These are phyloP conservation scores for Ophion costatus DNA, from an alignment of 2,888 invertebrate species.

Conservation along the genomic window DNA sequence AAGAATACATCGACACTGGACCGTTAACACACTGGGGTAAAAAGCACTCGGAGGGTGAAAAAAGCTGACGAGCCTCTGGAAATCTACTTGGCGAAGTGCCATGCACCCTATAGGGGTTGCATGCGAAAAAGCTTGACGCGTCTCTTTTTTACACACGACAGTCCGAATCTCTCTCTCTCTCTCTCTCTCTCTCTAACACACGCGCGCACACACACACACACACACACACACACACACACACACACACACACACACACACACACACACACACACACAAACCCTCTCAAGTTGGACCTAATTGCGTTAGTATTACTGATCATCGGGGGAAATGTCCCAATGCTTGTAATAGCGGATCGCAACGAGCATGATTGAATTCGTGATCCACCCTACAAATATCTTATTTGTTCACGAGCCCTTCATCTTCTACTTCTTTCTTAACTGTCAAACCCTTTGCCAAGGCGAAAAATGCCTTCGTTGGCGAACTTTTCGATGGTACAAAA, in stretches of 20 bases:
- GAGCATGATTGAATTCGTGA: slow-evolving; percentile 26
- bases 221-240: not conserved
- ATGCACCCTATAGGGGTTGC: slow-evolving; percentile 37
- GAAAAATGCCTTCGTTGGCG: not conserved
- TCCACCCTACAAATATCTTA: not conserved
- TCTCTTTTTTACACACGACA: not conserved
- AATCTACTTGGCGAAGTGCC: slow-evolving; percentile 64
- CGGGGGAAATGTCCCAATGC: slow-evolving; percentile 7
- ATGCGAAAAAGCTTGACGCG: slow-evolving; percentile 46
- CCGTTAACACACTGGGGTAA: slow-evolving; percentile 39
- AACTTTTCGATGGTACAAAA: not conserved
- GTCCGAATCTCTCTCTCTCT: not conserved
- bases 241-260: not conserved
- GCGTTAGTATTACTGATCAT: slow-evolving; percentile 54
- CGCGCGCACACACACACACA: not conserved
- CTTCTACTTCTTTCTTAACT: not conserved
- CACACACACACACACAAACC: not conserved
- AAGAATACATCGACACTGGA: slow-evolving; percentile 27
- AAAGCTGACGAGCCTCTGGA: slow-evolving; percentile 60
- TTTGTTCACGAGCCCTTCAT: not conserved
- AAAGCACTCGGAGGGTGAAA: slow-evolving; percentile 30
- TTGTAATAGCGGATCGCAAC: slow-evolving; percentile 10
- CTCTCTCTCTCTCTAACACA: slow-evolving; percentile 8
- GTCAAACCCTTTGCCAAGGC: not conserved
- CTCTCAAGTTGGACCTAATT: slow-evolving; percentile 18